Evolutionary conservation across 2,113 vertebrate genomes (phyloP).

Genomic region (Emydura subglobosa): DNA sequence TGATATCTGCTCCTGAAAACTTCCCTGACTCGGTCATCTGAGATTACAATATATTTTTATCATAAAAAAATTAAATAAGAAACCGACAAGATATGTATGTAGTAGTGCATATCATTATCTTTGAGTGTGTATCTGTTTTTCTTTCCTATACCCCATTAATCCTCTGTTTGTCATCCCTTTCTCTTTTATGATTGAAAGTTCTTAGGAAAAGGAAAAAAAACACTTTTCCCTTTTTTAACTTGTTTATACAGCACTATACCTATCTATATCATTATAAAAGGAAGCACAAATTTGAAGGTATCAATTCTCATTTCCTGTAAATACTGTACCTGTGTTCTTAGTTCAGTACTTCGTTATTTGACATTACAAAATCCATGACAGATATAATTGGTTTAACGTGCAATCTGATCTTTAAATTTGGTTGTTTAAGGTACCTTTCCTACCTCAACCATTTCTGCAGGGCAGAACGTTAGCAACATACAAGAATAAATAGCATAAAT

Average conservation of each 20-base stretch:
- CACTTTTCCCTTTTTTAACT: background rate
- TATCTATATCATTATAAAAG: background rate
- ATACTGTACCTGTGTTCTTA: background rate
- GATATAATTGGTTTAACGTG: background rate
- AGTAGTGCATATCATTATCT: background rate
- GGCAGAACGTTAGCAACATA: background rate
- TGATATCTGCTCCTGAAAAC: background rate
- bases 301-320: slow-evolving; percentile 22
- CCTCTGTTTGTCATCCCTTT: background rate
- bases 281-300: background rate
- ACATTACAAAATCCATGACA: background rate
- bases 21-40: background rate
- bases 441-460: background rate
- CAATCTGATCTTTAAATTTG: background rate
- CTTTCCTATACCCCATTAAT: background rate
- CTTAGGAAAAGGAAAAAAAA: background rate
- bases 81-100: background rate
- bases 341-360: background rate
- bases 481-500: background rate
- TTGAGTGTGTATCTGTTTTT: background rate
- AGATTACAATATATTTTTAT: background rate
- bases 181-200: slow-evolving; percentile 9
- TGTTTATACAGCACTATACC: background rate
- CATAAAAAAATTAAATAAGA: slow-evolving; percentile 6
- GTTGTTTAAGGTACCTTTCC: background rate